phyloP scores from a whole-genome alignment of 2,797 vertebrate species.

The Dryobates pubescens region DNA sequence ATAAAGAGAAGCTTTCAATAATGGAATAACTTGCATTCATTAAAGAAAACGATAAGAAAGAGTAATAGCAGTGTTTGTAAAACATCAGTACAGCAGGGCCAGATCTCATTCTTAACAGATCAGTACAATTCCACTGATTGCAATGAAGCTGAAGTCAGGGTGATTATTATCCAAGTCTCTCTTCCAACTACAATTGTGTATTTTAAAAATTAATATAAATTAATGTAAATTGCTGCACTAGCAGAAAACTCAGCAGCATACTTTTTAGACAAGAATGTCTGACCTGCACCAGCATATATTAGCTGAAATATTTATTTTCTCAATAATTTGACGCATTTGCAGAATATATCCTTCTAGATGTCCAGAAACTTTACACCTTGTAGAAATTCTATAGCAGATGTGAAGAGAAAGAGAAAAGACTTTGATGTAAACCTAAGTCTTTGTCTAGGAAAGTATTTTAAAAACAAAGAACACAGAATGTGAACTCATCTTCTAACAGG shows the following conservation, averaged over 20 bases:
- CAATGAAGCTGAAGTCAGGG: not conserved
- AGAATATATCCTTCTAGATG: not conserved
- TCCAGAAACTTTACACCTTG: not conserved
- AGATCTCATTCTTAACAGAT: not conserved
- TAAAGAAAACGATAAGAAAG: not conserved
- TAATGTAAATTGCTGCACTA: not conserved
- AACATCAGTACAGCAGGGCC: not conserved
- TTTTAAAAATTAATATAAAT: not conserved
- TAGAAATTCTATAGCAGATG: not conserved
- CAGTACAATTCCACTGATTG: not conserved
- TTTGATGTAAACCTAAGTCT: not conserved
- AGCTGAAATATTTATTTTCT: not conserved
- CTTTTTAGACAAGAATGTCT: not conserved
- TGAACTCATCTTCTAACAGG: not conserved
- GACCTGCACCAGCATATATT: not conserved
- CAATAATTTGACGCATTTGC: not conserved
- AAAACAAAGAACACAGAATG: not conserved
- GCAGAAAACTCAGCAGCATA: not conserved
- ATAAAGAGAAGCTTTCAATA: constrained; percentile 4
- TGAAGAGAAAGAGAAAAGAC: not conserved
- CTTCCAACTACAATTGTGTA: not conserved
- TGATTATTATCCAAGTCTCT: not conserved
- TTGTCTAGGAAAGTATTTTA: not conserved
- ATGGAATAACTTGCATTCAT: not conserved
- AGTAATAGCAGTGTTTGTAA: not conserved